A percentile compares a stretch with the other conserved stretches of the same genome.
Evolutionary conservation across 2,797 vertebrate genomes (phyloP).

Genomic region (Leuciscus waleckii): DNA sequence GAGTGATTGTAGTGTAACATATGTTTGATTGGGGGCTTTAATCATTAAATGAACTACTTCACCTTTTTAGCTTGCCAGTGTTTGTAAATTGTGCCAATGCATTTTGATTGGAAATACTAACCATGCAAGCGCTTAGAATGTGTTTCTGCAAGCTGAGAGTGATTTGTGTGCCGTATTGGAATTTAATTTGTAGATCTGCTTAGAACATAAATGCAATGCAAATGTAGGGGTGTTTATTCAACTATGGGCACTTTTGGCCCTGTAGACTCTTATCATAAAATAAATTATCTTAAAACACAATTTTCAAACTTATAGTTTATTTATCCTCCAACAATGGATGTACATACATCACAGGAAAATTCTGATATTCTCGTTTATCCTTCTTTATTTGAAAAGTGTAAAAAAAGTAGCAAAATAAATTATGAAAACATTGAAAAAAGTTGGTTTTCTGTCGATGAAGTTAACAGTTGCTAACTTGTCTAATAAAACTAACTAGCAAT

Average conservation of each 20-base stretch:
- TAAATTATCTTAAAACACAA: neutral
- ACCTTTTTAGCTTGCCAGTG: slow-evolving; percentile 34
- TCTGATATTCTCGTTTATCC: neutral
- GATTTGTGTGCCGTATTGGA: slow-evolving; percentile 1
- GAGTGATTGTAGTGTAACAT: slow-evolving; percentile 48
- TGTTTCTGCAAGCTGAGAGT: slow-evolving; percentile 42
- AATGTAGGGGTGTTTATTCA: neutral
- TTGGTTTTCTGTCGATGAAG: neutral
- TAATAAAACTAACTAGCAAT: too few relatives aligned
- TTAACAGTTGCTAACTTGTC: too few relatives aligned
- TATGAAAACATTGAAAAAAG: neutral
- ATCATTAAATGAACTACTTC: slow-evolving; percentile 52
- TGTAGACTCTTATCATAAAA: neutral
- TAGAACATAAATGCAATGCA: slow-evolving; percentile 3
- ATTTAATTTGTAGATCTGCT: slow-evolving; percentile 27
- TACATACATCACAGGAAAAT: neutral
- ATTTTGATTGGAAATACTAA: slow-evolving; percentile 53
- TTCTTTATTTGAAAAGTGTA: neutral
- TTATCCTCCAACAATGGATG: neutral
- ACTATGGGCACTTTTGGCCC: neutral
- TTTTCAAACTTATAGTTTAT: neutral
- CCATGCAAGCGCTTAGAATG: slow-evolving; percentile 39
- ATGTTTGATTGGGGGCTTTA: slow-evolving; percentile 58
- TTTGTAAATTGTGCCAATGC: slow-evolving; percentile 48
- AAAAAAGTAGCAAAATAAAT: neutral